Base-by-base conservation (phyloP, 2,888 invertebrate genomes). In the Xylota sylvarum region DNA sequence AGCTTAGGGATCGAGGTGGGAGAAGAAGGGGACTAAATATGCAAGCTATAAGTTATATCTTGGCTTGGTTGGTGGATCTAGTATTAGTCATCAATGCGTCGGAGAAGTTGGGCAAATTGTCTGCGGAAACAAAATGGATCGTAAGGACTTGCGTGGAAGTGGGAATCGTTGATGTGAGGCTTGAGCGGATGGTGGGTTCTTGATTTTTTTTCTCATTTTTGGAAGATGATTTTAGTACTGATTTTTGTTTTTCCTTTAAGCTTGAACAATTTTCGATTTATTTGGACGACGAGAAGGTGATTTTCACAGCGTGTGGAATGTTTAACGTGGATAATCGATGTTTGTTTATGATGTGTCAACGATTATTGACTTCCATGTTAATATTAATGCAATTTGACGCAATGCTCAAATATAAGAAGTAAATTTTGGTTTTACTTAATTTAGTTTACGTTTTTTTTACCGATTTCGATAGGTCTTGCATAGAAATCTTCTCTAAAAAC, bases 41-140 rank as follows among this genome's bases (percentile, higher is more conserved):
- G 43, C 23, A 23, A 10, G 43, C 65, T 69, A 37, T 14, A 0
- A 9, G 5, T n/a, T 88, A 79, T 74, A 27, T 89, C 6, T 4
- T 50, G 5, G 81, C 76, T 0, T 58, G 88, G 76, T 46, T 89
- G 27, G 60, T 87, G 56, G 88, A 89, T 43, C 79, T 88, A 69
- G 64, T 79, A 9, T 70, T 89, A 48, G 52, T 89, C 10, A 69
- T 89, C 7, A 19, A 56, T 50, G 79, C 82, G 3, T 60, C 83
- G 35, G 80, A 88, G n/a, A 48, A 78, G 50, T 78, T 89, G 82
- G 19, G 37, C 7, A 19, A 27, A 0, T 27, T 19, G 0, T 58
- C 52, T 12, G 46, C n/a, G 1, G 48, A 70, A 60, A 84, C 72
- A 0, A 74, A 46, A 14, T 69, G 48, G 62, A 87, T 84, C 23